Percentiles rank a stretch among this genome's conserved stretches.
phyloP scores from a whole-genome alignment of 2,113 vertebrate species.

The Cryptomyrus ogoouensis region DNA sequence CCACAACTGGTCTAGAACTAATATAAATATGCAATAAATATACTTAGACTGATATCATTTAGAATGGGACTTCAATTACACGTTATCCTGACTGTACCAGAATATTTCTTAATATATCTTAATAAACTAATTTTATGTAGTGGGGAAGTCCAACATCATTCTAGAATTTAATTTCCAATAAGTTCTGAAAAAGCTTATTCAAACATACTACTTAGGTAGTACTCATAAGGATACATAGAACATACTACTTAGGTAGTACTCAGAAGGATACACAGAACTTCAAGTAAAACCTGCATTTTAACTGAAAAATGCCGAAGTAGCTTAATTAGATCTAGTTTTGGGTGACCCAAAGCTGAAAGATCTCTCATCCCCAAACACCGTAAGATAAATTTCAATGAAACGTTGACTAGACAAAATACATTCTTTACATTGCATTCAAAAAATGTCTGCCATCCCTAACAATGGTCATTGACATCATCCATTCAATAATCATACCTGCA shows the following conservation, averaged over 20 bases:
- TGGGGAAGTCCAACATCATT: background rate
- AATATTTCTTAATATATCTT: background rate
- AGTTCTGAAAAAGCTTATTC: background rate
- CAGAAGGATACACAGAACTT: too few relatives aligned
- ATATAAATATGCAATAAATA: constrained; percentile 41
- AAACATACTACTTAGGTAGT: background rate
- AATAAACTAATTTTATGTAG: background rate
- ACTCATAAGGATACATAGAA: background rate
- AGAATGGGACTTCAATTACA: background rate
- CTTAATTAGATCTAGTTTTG: background rate
- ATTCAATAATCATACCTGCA: background rate
- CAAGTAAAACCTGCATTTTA: background rate
- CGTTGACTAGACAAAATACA: background rate
- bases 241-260: too few relatives aligned
- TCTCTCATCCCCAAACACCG: background rate
- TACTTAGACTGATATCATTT: background rate
- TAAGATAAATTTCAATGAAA: constrained; percentile 1
- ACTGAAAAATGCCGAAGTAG: background rate
- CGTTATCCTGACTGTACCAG: background rate
- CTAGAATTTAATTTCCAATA: background rate
- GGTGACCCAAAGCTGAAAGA: background rate
- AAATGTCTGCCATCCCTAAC: background rate
- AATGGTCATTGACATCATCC: background rate
- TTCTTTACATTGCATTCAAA: constrained; percentile 9
- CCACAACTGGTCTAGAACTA: constrained; percentile 50